Conservation (phyloP, 37 sponge, comb jelly and placozoan genomes). For the Aplysina aerophoba region DNA sequence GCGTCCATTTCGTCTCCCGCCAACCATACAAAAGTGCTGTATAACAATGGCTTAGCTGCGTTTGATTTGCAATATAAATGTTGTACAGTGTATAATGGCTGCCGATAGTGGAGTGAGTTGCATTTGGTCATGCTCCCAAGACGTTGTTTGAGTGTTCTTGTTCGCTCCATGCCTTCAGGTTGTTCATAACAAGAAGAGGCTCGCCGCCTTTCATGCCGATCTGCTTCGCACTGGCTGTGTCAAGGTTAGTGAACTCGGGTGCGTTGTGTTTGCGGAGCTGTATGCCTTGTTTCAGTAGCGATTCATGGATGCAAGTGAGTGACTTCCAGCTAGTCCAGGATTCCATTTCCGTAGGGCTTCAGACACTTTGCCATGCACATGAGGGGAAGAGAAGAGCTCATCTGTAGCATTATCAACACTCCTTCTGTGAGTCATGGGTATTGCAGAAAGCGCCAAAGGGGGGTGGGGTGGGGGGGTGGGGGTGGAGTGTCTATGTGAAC, state of each 20-base stretch:
- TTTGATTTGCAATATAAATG: too few relatives aligned
- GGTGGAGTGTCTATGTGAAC: too few relatives aligned
- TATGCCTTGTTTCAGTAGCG: background rate
- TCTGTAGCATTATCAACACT: constrained; percentile 82
- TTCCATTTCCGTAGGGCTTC: constrained; percentile 73
- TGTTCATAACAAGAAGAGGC: constrained; percentile 68
- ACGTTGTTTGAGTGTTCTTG: background rate
- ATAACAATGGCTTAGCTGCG: too few relatives aligned
- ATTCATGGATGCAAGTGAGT: too few relatives aligned
- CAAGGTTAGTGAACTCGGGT: constrained; percentile 43
- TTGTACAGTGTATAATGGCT: too few relatives aligned
- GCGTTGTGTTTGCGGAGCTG: background rate
- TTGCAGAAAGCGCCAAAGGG: background rate
- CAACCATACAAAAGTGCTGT: too few relatives aligned
- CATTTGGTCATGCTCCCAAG: background rate
- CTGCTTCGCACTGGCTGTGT: constrained; percentile 78
- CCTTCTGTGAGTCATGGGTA: constrained; percentile 58
- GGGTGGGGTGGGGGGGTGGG: too few relatives aligned
- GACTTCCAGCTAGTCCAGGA: too few relatives aligned
- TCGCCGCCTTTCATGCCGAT: constrained; percentile 64
- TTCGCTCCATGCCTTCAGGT: background rate
- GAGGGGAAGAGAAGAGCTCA: constrained; percentile 86
- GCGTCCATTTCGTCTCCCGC: too few relatives aligned
- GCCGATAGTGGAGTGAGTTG: background rate
- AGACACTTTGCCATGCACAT: constrained; percentile 80